phyloP scores from a whole-genome alignment of 2,888 invertebrate genomes.

The Poecilobothrus nobilitatus region DNA sequence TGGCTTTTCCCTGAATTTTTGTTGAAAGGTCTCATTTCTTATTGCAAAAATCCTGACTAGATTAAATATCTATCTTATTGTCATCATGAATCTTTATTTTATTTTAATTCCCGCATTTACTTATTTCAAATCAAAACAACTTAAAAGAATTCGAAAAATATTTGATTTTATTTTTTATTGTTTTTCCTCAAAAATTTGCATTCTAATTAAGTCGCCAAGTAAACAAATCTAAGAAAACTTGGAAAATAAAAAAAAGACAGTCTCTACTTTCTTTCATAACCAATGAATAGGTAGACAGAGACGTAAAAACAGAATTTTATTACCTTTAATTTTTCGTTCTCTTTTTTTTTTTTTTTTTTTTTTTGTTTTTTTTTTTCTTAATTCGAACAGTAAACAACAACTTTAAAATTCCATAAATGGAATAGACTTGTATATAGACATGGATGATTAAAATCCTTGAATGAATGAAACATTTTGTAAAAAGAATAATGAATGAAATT shows the following conservation, averaged over 20 bases:
- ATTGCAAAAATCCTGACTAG: too few relatives aligned
- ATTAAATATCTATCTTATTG: too few relatives aligned
- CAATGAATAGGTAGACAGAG: not conserved
- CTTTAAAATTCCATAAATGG: too few relatives aligned
- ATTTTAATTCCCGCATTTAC: not conserved
- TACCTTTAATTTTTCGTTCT: not conserved
- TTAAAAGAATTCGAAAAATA: not conserved
- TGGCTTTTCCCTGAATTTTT: too few relatives aligned
- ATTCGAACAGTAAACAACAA: too few relatives aligned
- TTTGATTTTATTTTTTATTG: not conserved
- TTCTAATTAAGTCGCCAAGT: slow-evolving; percentile 9
- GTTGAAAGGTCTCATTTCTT: too few relatives aligned
- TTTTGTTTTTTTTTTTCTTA: too few relatives aligned
- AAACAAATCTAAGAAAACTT: not conserved
- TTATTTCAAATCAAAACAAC: not conserved
- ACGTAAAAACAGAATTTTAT: not conserved
- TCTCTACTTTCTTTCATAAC: not conserved
- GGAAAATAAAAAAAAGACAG: too few relatives aligned
- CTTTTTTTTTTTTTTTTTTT: too few relatives aligned
- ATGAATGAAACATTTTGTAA: too few relatives aligned
- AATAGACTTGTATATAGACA: too few relatives aligned
- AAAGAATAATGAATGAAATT: not conserved
- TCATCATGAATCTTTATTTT: not conserved
- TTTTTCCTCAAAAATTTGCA: not conserved
- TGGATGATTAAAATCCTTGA: too few relatives aligned